Evolutionary conservation across 64 coral and sea anemone genomes (phyloP).

Genomic region (Montipora capricornis): DNA sequence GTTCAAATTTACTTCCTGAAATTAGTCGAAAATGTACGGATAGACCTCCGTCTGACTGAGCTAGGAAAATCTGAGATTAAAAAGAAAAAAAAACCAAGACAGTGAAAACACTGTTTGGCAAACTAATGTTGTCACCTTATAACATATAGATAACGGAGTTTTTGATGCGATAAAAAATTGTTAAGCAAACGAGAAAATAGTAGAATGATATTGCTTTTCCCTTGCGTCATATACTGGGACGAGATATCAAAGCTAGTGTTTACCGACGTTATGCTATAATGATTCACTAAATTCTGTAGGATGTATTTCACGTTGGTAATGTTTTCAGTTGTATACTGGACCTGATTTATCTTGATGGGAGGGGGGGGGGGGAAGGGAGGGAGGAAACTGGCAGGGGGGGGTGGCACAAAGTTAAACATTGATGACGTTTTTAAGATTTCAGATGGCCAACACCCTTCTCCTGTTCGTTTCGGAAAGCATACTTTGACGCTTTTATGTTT

Average conservation of each 20-base stretch:
- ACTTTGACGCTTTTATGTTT: not conserved
- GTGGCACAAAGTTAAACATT: not conserved
- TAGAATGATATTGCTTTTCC: not conserved
- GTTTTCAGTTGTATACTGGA: not conserved
- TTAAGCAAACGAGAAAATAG: not conserved
- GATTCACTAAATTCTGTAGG: not conserved
- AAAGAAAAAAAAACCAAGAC: not conserved
- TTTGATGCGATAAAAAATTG: not conserved
- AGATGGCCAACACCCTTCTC: not conserved
- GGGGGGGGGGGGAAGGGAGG: not conserved
- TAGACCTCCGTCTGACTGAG: not conserved
- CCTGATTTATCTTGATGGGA: not conserved
- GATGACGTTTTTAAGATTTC: not conserved
- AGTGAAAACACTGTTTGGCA: not conserved
- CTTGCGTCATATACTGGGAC: not conserved
- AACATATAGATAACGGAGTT: not conserved
- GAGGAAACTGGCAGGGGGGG: not conserved
- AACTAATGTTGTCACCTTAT: not conserved
- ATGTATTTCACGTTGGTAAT: not conserved
- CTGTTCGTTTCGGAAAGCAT: not conserved
- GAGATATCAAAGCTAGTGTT: not conserved
- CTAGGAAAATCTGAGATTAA: slow-evolving; percentile 10
- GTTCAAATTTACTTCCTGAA: slow-evolving; percentile 25
- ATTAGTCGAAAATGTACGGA: slow-evolving; percentile 12
- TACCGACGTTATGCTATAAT: not conserved